These are phyloP conservation scores for Myotis vivesi DNA, from an alignment of 2,797 vertebrate genomes.

Conservation along the genomic window DNA sequence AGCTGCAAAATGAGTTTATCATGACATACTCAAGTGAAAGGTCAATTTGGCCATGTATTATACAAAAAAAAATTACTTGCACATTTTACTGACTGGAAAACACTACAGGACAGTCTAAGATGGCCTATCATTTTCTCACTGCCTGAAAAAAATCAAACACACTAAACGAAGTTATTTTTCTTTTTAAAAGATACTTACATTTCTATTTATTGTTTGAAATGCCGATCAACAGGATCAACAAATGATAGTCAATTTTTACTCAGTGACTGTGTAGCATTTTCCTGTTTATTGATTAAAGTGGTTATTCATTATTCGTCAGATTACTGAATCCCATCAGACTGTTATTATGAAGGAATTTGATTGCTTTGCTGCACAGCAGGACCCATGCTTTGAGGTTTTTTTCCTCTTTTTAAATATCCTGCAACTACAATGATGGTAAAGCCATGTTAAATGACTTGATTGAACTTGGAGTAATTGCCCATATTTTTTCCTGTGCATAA, in stretches of 20 bases:
- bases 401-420: conserved; percentile 65
- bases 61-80: conserved; percentile 7
- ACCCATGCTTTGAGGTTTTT: conserved; percentile 75
- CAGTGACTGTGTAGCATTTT: conserved; percentile 60
- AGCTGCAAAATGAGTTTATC: conserved; percentile 45
- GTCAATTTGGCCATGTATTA: not conserved
- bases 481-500: conserved; percentile 58
- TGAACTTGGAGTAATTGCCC: conserved; percentile 74
- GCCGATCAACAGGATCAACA: conserved; percentile 64
- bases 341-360: conserved; percentile 76
- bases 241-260: conserved; percentile 63
- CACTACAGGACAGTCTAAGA: not conserved
- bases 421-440: conserved; percentile 74
- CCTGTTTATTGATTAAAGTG: conserved; percentile 73
- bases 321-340: conserved; percentile 69
- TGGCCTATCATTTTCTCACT: conserved; percentile 57
- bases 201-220: conserved; percentile 84
- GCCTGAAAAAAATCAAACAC: conserved; percentile 69
- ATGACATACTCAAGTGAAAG: not conserved
- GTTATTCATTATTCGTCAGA: conserved; percentile 72
- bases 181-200: conserved; percentile 51
- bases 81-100: not conserved
- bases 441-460: conserved; percentile 72
- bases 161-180: conserved; percentile 46
- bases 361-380: conserved; percentile 80